Base-by-base conservation (phyloP, 1,140 invertebrate species). In the Trichonephila inaurata region DNA sequence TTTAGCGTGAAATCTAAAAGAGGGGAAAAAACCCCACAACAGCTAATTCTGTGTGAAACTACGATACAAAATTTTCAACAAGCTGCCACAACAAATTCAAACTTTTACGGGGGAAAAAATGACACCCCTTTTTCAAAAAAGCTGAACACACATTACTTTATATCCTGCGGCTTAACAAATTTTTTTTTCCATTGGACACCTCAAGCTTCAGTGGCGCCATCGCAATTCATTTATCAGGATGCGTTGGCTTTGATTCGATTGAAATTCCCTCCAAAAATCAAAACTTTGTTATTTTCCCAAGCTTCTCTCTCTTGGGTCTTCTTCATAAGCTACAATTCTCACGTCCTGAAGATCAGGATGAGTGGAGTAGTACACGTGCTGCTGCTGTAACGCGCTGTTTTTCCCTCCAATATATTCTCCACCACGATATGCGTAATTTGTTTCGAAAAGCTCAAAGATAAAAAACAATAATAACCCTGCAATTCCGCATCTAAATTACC, bases 251-350 rank as follows among this genome's bases (percentile, higher is more conserved):
- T 77, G 64, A 89, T 89, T 89, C 88, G 58, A 89, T 89, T 89
- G 88, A 77, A 89, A 89, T 72, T 89, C 69, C 44, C 66, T n/a
- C 19, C 40, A 72, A 91, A 81, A 81, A 83, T 91, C 90, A 91
- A 91, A 91, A 91, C 51, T 91, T 91, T 85, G 77, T 91, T 91
- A 91, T 90, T 69, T 77, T 90, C 51, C 69, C 18, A 60, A 16
- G 64, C n/a, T 51, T 82, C 21, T 82, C 58, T 62, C 62, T 62
- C 24, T 3, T 28, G n/a, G n/a, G 40, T 44, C 58, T n/a, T 5
- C 61, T 83, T 85, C 90, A 91, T 91, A 85, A 91, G 60, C 60
- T 66, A 91, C 90, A 91, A 64, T 91, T 85, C 90, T 91, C 90
- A 91, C 90, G 90, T 91, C 83, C 77, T 85, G 60, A 82, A 58